phyloP scores from a whole-genome alignment of 2,113 vertebrate species.

The Prolemur simus region DNA sequence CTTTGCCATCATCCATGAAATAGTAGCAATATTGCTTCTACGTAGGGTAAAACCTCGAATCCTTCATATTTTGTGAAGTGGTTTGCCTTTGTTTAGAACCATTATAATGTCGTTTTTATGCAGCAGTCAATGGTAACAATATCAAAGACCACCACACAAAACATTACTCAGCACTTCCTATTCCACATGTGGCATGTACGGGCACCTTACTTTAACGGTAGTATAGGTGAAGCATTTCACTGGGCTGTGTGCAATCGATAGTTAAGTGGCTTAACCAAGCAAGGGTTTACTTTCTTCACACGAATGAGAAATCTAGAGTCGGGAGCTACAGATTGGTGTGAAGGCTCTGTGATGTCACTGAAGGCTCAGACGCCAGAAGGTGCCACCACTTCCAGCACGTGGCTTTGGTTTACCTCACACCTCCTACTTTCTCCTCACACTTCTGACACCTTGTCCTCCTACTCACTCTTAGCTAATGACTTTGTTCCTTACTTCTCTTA shows the following conservation, averaged over 20 bases:
- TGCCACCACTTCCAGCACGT: not conserved
- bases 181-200: fast-evolving
- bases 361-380: not conserved
- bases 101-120: not conserved
- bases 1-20: not conserved
- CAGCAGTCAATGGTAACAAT: not conserved
- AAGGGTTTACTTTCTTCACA: not conserved
- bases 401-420: not conserved
- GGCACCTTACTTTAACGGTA: no score
- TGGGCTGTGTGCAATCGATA: fast-evolving
- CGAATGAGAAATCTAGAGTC: not conserved
- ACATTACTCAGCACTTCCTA: not conserved
- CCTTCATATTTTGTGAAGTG: not conserved
- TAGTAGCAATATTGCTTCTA: not conserved
- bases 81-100: not conserved
- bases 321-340: not conserved
- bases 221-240: not conserved
- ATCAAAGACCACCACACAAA: no score
- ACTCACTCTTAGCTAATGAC: not conserved
- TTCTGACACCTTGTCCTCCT: not conserved
- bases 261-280: not conserved
- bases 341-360: not conserved
- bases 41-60: not conserved
- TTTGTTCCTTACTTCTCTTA: not conserved
- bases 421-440: not conserved